A percentile compares a stretch with the other conserved stretches of the same genome.
phyloP scores from a whole-genome alignment of 2,888 invertebrate species.

The Criorhina ranunculi region DNA sequence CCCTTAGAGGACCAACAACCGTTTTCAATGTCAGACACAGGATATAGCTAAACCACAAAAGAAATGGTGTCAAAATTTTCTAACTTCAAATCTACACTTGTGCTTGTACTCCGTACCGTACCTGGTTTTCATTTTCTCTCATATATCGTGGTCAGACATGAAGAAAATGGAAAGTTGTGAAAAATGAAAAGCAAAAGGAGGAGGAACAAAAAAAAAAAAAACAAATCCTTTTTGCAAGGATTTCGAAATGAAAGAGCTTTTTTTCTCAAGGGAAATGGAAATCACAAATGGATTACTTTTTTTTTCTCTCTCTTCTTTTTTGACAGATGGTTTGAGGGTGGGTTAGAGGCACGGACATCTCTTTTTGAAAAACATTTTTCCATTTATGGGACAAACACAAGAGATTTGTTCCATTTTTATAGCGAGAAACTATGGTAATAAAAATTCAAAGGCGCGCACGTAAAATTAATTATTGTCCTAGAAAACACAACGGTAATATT shows the following conservation, averaged over 20 bases:
- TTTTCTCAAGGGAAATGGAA: constrained; percentile 12
- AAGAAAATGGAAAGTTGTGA: neutral
- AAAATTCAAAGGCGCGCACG: constrained; percentile 31
- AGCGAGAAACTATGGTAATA: constrained; percentile 41
- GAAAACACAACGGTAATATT: too few relatives aligned
- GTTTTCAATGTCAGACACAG: constrained; percentile 44
- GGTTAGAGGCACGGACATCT: neutral
- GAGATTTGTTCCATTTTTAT: constrained; percentile 36
- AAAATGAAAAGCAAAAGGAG: neutral
- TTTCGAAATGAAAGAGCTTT: constrained; percentile 4
- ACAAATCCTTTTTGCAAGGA: neutral
- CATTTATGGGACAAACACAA: constrained; percentile 31
- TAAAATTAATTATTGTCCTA: constrained; percentile 38
- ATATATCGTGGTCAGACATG: constrained; percentile 19
- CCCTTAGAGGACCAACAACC: constrained; percentile 10
- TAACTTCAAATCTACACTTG: too few relatives aligned
- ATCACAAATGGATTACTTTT: constrained; percentile 34
- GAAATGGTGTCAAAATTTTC: too few relatives aligned
- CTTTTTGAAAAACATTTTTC: neutral
- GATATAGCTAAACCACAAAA: too few relatives aligned
- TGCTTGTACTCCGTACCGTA: too few relatives aligned
- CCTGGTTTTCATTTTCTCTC: too few relatives aligned
- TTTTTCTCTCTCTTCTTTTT: constrained; percentile 5
- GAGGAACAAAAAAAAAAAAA: neutral
- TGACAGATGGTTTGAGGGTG: constrained; percentile 17